Conservation (phyloP, 2,888 invertebrate genomes). For the Tipula helvola region DNA sequence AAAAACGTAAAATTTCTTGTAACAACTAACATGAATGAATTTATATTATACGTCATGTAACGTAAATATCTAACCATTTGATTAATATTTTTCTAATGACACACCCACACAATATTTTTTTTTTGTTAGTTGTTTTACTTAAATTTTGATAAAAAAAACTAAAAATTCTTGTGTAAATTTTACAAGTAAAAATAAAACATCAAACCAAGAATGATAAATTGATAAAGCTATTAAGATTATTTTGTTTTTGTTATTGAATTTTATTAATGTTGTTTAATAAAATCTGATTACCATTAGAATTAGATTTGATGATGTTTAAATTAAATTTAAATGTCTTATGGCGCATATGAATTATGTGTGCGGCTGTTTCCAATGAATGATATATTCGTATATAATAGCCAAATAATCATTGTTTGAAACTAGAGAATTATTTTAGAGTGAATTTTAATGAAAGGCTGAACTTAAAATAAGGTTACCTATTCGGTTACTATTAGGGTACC, state of each 20-base stretch:
- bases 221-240: background rate
- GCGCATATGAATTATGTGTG: background rate
- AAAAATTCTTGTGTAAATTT: background rate
- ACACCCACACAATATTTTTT: background rate
- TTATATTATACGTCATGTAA: background rate
- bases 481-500: too few relatives aligned
- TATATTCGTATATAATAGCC: too few relatives aligned
- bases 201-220: background rate
- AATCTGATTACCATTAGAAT: background rate
- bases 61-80: background rate
- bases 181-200: background rate
- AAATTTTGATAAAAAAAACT: background rate
- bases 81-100: slow-evolving; percentile 4
- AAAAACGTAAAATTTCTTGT: background rate
- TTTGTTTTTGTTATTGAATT: background rate
- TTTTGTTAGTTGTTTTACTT: background rate
- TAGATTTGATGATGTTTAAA: background rate
- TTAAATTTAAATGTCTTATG: background rate
- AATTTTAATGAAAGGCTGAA: too few relatives aligned
- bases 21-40: background rate
- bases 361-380: too few relatives aligned
- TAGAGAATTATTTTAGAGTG: too few relatives aligned
- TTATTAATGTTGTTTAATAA: background rate
- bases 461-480: too few relatives aligned
- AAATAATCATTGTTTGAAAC: too few relatives aligned